Evolutionary conservation across 2,113 vertebrate genomes (phyloP), one percentile per base, ranked within the genome.

Genomic region (Amphiprion percula): DNA sequence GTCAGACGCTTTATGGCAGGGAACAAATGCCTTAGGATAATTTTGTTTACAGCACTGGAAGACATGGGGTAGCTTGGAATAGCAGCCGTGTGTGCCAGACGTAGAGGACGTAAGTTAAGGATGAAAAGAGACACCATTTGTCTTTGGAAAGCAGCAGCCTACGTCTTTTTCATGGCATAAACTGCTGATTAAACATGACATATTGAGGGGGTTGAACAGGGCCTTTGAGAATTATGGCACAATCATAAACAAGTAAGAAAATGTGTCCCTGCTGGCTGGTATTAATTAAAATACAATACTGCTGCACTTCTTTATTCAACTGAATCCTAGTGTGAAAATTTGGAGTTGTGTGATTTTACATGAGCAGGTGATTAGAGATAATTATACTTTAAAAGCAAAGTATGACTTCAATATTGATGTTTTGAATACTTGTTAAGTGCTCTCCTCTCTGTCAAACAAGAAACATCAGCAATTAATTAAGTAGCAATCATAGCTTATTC

Each of bases 111-210:
- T 55, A 52, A 69, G 77, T 82, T 79, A 74, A 74, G 76, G 67
- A 83, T 68, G 61, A 62, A 74, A 89, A 84, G 72, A 74, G 52
- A 64, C 19, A 37, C 55, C 11, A 66, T 88, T 90, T 88, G 79
- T 92, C 77, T 91, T 77, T 75, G 76, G 84, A 85, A 87, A 84
- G 82, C 88, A 85, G 41, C 62, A 39, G 64, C 80, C 84, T 70
- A 82, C 85, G 74, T 83, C 74, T 78, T 85, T 72, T 82, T 75
- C 61, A 60, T 59, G 67, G 52, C 80, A 75, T 71, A 83, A 87
- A 86, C 61, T 86, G 75, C 81, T 90, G 92, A 90, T 88, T 88
- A 85, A 88, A 91, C 77, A 87, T 85, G 85, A 92, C 87, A 78
- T 64, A 78, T 28, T 79, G 79, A 84, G 68, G 71, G 80, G 80